These are phyloP conservation scores for Anguilla anguilla DNA, from an alignment of 2,797 vertebrate species.

Conservation along the genomic window DNA sequence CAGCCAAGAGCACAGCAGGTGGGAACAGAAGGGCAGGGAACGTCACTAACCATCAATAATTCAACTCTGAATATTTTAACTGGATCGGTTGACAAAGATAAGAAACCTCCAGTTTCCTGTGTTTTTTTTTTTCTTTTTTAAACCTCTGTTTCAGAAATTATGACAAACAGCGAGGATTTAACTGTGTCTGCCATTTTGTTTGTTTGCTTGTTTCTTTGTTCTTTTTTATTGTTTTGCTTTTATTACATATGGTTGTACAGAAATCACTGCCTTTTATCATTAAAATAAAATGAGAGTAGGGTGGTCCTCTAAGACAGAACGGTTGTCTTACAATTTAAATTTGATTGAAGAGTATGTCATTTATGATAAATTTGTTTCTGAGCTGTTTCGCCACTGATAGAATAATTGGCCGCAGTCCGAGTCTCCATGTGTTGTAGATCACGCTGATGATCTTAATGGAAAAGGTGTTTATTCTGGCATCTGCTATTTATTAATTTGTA, in stretches of 20 bases:
- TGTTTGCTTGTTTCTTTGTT: neutral
- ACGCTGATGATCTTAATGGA: neutral
- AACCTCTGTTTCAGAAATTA: neutral
- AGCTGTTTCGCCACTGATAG: neutral
- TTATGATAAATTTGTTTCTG: neutral
- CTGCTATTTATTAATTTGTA: neutral
- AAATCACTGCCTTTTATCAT: neutral
- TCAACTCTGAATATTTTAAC: slow-evolving; percentile 12
- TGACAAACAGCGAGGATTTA: neutral
- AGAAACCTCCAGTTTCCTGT: neutral
- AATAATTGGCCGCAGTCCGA: neutral
- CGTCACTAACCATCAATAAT: slow-evolving; percentile 18
- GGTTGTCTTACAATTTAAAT: neutral
- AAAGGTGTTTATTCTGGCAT: neutral
- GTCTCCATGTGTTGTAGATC: neutral
- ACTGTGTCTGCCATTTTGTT: neutral
- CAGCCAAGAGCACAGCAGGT: slow-evolving; percentile 13
- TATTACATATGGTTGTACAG: neutral
- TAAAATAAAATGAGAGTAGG: neutral
- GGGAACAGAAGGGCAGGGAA: slow-evolving; percentile 2
- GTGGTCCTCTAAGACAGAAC: neutral
- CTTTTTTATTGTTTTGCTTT: neutral
- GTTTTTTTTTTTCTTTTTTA: neutral
- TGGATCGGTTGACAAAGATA: slow-evolving; percentile 17
- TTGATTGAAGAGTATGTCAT: neutral